A percentile compares a stretch with the other conserved stretches of the same genome.
These are phyloP conservation scores for Panulirus ornatus DNA, from an alignment of 1,140 invertebrate genomes.

Conservation along the genomic window DNA sequence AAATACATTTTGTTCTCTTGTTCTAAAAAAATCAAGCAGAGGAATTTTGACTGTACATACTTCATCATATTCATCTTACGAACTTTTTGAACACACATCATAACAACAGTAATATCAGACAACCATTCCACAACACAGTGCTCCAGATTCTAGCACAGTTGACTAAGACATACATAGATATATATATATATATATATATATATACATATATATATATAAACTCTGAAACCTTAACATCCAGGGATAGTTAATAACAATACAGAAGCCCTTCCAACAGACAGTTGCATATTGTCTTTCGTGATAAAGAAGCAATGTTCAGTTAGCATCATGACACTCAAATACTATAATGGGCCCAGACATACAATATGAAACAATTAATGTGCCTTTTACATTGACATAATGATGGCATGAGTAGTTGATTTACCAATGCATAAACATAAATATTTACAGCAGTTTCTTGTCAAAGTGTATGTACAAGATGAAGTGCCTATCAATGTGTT, in stretches of 20 bases:
- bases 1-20: background rate
- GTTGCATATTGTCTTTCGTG: conserved; percentile 2
- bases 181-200: conserved; percentile 27
- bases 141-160: conserved; percentile 10
- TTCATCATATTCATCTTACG: background rate
- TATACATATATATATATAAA: conserved; percentile 34
- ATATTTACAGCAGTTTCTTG: conserved; percentile 8
- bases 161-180: background rate
- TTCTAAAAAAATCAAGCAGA: background rate
- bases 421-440: conserved; percentile 33
- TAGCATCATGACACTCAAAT: background rate
- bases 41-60: background rate
- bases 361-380: conserved; percentile 19
- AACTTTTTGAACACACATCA: background rate
- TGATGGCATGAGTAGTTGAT: conserved; percentile 9
- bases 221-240: conserved; percentile 42
- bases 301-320: background rate
- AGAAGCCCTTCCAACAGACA: background rate
- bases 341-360: background rate
- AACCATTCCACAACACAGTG: conserved; percentile 15
- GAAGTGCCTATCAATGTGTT: background rate
- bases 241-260: conserved; percentile 8
- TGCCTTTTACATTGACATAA: conserved; percentile 7
- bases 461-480: background rate
- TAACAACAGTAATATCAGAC: background rate